Base-by-base conservation (phyloP, 2,797 vertebrate genomes). In the Xiphorhynchus erythropygius region DNA sequence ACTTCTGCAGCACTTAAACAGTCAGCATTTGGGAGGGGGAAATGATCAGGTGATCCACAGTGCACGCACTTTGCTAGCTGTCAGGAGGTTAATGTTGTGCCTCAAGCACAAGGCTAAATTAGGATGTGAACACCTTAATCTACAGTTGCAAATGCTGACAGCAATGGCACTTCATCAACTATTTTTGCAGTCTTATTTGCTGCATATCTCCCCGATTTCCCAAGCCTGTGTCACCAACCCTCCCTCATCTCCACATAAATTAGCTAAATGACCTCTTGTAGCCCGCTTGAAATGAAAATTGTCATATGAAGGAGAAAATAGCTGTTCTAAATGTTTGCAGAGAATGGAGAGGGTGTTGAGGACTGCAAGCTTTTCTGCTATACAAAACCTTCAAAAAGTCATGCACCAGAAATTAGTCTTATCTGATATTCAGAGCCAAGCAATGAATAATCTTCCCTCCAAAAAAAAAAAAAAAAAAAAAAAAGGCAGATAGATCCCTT, bases 71-170 rank as follows among this genome's bases (percentile, higher is more conserved):
- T 82, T 78, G 81, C 80, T 95, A 79, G 71, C 92, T 96, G 81
- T 96, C 93, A 97, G 87, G 88, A 97, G 90, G 90, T 89, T 97
- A 96, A 97, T 96, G 95, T 93, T 96, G 87, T 91, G 79, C 84
- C 84, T 95, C 80, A 84, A 94, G 90, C 88, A 94, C 64, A 74
- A 81, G 86, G 86, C 94, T 97, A 94, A 96, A 97, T 92, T 94
- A 93, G 81, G 86, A 94, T 86, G 70, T 50, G 87, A 95, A 94
- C 90, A 92, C 91, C 88, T 97, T 97, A 85, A 85, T 92, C 94
- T 96, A 67, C 79, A 95, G 88, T 96, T 97, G 89, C 85, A 96
- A 97, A 95, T 80, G 83, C 83, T 95, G 93, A 94, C 95, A 95
- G 90, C 90, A 94, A 75, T 75, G 83, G 82, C 85, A 95, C 78